Evolutionary conservation across 1,140 invertebrate genomes (phyloP), one percentile per base, ranked within the genome.

Genomic region (Anadara kagoshimensis): DNA sequence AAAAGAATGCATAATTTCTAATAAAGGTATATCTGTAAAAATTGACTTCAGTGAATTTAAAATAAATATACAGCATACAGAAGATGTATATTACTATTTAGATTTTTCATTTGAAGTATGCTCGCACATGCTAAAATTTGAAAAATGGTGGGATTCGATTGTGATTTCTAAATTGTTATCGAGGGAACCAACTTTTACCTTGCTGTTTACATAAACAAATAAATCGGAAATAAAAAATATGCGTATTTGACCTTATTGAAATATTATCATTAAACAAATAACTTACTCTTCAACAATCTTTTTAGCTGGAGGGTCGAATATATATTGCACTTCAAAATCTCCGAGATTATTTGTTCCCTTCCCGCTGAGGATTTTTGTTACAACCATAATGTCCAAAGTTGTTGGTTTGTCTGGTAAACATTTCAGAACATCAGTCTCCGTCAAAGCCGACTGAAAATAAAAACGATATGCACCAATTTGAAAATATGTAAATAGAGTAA

Each of bases 261-360:
- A n/a, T n/a, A n/a, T n/a, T 36, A 36, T 36, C 29, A 36, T 36
- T 3, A 36, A 36, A 36, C 4, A 68, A 29, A 54, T 36, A 7
- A 86, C 90, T 89, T 84, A 90, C 90, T 89, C 85, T 61, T 90
- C 78, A 20, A 90, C 87, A 41, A 90, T 85, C 65, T 86, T 71
- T 20, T 89, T 82, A 0, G 88, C 87, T 44, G 84, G 73, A 26
- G 89, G 90, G 58, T 91, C 89, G 80, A 88, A 90, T 41, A 90
- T 78, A 74, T 90, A 91, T 67, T 90, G 90, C 5, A 90, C 88
- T 79, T 91, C 90, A 84, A 91, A 91, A 71, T 91, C 88, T 12
- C 90, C 90, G 20, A 91, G 76, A 59, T 84, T 87, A 14, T 91
- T 89, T 10, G 90, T 91, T 18, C 89, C 90, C 61, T 83, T 83